Evolutionary conservation across 2,797 vertebrate species (phyloP), one percentile per base, ranked within the genome.

Genomic region (Hyperoplus lanceolatus): DNA sequence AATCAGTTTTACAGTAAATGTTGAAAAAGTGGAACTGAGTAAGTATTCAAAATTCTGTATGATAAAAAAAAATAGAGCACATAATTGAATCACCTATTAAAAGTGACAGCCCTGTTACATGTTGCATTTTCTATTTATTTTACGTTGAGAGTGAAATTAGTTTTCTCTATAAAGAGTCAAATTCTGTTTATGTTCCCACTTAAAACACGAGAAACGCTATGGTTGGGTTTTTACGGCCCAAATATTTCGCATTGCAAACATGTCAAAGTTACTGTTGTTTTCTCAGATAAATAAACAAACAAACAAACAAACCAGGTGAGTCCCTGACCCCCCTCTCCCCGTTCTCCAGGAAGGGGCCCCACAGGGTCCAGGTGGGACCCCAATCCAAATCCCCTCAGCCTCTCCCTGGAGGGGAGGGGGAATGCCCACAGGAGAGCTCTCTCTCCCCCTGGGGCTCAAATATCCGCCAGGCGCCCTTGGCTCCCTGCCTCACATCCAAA

Each of bases 361-460:
- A 88, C 91, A 87, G 89, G 89, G 85, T 82, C 86, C 93, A 94
- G 93, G 92, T 94, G 91, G 91, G 91, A 90, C 90, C 91, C 87
- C 71, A 48, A 81, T 87, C 90, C 91, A 93, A 92, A 94, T 94
- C 93, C 92, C 89, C 82, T 91, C 86, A 80, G 87, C 84, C 78
- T 84, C 84, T 86, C 87, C 73, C 84, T 53, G 75, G 81, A 87
- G 80, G 84, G 75, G 75, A 12, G 69, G 81, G 87, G 67, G 84
- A 68, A 51, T 64, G 66, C 82, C 73, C 84, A 86, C 86, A 82
- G 93, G 90, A 87, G 87, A 84, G 87, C 82, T 13, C 86, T 80
- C 77, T 12, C 81, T 86, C 87, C 91, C 82, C 85, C 86, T 76
- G 84, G 91, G 91, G 94, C 85, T 94, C 89, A 91, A 91, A 94